phyloP scores from a whole-genome alignment of 1,140 invertebrate genomes.

The Chironomus striatipennis region DNA sequence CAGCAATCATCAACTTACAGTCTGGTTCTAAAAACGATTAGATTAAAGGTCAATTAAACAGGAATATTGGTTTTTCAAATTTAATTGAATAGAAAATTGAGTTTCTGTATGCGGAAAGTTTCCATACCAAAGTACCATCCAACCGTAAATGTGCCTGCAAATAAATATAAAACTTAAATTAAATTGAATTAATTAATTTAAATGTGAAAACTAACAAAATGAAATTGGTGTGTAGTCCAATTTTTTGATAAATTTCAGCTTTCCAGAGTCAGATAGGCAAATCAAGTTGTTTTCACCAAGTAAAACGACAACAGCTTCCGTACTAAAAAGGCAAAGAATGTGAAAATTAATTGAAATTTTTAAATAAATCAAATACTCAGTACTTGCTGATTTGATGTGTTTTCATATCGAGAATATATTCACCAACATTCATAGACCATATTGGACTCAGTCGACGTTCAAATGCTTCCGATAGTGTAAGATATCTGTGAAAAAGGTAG shows the following conservation, averaged over 20 bases:
- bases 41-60: not conserved
- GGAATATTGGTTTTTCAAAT: not conserved
- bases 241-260: conserved; percentile 36
- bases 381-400: conserved; percentile 24
- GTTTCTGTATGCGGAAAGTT: not conserved
- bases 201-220: conserved; percentile 29
- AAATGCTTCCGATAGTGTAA: conserved; percentile 35
- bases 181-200: no score
- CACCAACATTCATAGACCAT: conserved; percentile 37
- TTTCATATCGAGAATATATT: conserved; percentile 28
- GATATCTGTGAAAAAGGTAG: conserved; percentile 32
- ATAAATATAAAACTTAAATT: no score
- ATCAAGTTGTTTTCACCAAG: conserved; percentile 37
- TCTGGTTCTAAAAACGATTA: conserved; percentile 41
- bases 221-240: conserved; percentile 38
- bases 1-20: conserved; percentile 46
- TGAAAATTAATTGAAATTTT: not conserved
- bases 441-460: conserved; percentile 33
- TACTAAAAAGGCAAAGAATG: not conserved
- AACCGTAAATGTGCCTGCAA: conserved; percentile 32
- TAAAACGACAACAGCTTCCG: conserved; percentile 32
- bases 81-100: not conserved
- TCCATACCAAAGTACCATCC: conserved; percentile 38
- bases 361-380: conserved; percentile 32
- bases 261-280: conserved; percentile 34